Base-by-base conservation (phyloP, 2,797 vertebrate genomes). In the Microtus californicus region DNA sequence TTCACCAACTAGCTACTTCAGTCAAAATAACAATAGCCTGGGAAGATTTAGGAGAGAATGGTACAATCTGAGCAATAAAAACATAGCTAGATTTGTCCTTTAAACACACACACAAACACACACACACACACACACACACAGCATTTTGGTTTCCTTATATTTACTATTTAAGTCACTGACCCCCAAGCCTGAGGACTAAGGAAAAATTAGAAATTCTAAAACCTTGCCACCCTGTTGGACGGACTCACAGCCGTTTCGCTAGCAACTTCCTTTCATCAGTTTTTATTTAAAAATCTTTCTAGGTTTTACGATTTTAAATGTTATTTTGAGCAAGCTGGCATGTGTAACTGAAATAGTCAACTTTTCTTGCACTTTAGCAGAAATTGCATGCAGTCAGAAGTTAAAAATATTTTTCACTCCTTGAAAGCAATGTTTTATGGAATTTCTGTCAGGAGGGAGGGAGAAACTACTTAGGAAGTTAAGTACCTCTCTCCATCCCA, bases 361-460 rank as follows among this genome's bases (percentile, higher is more conserved):
- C 31, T 92, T 93, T 86, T 90, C 88, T 82, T 96, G 56, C 78
- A 94, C 74, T 90, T 90, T 71, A 86, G 63, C 67, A 95, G 74
- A 95, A 95, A 96, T 95, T 76, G 82, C 95, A 29, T 94, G 40
- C 56, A 92, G 43, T 82, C 54, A 90, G 63, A 78, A n/a, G 77
- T 94, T 97, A 91, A 94, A 95, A 95, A 90, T 96, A 91, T 67
- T 94, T 94, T 96, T 90, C 61, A 88, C 54, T 95, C 88, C 74
- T 95, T 96, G 80, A 95, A 94, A 94, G 74, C 34, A 94, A 19
- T 48, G 29, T 93, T 87, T 81, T 86, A 74, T 90, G 67, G 14
- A 23, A 91, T 87, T 95, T 94, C 51, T 86, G 34, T 77, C n/a
- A 86, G 81, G 25, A 95, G 1, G 10, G 2, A 74, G 54, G 86